Percentiles rank a stretch among this genome's conserved stretches.
Conservation (phyloP, 2,797 vertebrate genomes). For the Diglossa cyanea region DNA sequence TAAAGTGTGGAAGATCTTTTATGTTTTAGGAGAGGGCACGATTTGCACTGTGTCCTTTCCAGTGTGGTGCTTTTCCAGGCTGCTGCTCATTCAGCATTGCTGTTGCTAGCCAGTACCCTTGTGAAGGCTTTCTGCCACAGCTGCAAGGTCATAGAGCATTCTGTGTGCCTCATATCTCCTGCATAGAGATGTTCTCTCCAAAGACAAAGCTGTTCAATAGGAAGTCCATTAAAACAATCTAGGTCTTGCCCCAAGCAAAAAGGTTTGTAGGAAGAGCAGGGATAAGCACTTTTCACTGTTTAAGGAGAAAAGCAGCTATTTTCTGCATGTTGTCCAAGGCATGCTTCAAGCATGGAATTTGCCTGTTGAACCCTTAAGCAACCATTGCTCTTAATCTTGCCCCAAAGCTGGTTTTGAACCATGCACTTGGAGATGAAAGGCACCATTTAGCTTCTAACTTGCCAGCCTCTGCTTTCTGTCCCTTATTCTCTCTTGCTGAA, state of each 20-base stretch:
- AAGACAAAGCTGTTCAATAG: not conserved
- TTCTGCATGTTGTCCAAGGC: not conserved
- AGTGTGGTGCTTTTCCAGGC: not conserved
- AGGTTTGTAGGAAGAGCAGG: not conserved
- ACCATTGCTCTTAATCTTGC: not conserved
- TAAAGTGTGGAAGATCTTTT: not conserved
- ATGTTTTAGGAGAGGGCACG: not conserved
- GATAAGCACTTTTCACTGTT: not conserved
- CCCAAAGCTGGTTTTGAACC: not conserved
- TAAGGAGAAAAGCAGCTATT: not conserved
- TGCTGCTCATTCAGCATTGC: not conserved
- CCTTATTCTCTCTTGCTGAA: not conserved
- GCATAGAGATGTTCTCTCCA: not conserved
- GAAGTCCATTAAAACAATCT: not conserved
- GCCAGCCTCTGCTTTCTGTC: not conserved
- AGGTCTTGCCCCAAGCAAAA: not conserved
- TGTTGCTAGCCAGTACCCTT: not conserved
- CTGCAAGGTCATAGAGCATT: not conserved
- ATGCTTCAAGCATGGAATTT: not conserved
- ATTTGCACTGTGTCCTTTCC: not conserved
- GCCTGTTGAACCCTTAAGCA: not conserved
- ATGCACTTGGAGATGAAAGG: not conserved
- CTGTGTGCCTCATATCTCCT: not conserved
- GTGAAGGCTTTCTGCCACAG: not conserved
- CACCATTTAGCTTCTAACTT: not conserved